These are phyloP conservation scores for Danio rerio DNA, from an alignment of 2,113 vertebrate genomes.

Conservation along the genomic window GRCz12tu NC_133181.1:46687001-46687500, in stretches of 20 bases:
- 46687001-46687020: not conserved
- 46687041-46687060: not conserved
- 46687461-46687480: slow-evolving; percentile 50
- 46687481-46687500: slow-evolving; percentile 49
- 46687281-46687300: not conserved
- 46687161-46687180: slow-evolving; percentile 3
- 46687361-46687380: slow-evolving; percentile 14
- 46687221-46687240: not conserved
- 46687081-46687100: not conserved
- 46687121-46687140: not conserved
- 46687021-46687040: not conserved
- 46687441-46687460: slow-evolving; percentile 26
- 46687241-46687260: not conserved
- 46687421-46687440: slow-evolving; percentile 53
- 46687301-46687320: not conserved
- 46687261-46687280: not conserved
- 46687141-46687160: not conserved
- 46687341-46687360: not conserved
- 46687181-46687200: slow-evolving; percentile 20
- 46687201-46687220: slow-evolving; percentile 13
- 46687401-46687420: slow-evolving; percentile 67
- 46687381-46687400: slow-evolving; percentile 27
- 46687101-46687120: not conserved
- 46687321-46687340: not conserved
- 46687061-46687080: not conserved